Evolutionary conservation across 2,113 vertebrate genomes (phyloP).

Genomic region (Ornithorhynchus anatinus): DNA sequence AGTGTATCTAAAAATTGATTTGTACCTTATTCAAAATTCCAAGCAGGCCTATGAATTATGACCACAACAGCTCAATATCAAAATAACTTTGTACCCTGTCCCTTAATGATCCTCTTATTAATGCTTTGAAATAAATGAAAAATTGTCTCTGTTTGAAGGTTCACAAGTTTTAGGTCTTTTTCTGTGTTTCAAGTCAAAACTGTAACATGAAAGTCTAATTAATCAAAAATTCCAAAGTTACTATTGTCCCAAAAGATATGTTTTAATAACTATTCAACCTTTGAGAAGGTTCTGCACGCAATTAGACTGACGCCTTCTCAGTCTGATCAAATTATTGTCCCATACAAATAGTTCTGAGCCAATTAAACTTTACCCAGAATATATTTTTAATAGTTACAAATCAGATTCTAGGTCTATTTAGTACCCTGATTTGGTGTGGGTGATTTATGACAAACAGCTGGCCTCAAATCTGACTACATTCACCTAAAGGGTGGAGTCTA

Average conservation of each 20-base stretch:
- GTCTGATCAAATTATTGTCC: constrained; percentile 37
- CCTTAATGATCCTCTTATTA: too few relatives aligned
- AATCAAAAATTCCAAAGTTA: constrained; percentile 13
- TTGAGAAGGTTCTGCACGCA: constrained; percentile 24
- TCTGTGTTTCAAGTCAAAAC: constrained; percentile 42
- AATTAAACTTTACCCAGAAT: constrained; percentile 40
- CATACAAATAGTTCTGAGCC: constrained; percentile 10
- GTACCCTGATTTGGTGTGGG: not conserved
- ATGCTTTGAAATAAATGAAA: too few relatives aligned
- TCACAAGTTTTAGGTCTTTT: too few relatives aligned
- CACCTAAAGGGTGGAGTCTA: not conserved
- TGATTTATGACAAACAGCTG: not conserved
- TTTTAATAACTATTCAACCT: constrained; percentile 37
- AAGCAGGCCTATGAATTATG: too few relatives aligned
- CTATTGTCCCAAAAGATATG: constrained; percentile 17
- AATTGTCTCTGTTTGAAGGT: too few relatives aligned
- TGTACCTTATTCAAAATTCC: too few relatives aligned
- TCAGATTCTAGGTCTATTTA: constrained; percentile 27
- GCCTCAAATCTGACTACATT: not conserved
- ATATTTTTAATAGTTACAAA: constrained; percentile 41
- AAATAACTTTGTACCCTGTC: too few relatives aligned
- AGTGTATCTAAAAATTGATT: too few relatives aligned
- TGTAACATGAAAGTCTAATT: constrained; percentile 29
- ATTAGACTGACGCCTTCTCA: constrained; percentile 45
- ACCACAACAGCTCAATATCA: too few relatives aligned